Base-by-base conservation (phyloP, 2,888 invertebrate genomes). In the Cephus spinipes region DNA sequence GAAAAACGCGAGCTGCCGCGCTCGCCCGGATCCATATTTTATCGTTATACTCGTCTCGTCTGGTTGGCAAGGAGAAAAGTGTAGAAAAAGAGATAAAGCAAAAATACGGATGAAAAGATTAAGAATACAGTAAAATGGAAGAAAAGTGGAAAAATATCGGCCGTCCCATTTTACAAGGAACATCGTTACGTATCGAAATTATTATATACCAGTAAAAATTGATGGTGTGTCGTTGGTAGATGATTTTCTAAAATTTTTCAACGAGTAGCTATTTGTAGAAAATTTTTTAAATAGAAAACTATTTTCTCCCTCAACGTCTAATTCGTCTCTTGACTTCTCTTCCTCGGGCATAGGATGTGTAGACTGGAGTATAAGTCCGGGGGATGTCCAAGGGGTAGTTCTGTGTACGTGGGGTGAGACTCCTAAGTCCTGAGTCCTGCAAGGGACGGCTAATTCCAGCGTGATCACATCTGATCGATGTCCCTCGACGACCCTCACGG, bases 381-480 rank as follows among this genome's bases (percentile, higher is more conserved):
- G 36, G 35, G 74, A 74, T 30, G 33, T 36, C 31, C 33, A 34
- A 23, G 71, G 32, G 71, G 32, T 71, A 31, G 71, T 32, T 32
- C 71, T 31, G 35, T 15, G 68, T 34, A 74, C 73, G 68, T 74
- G 76, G 71, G 73, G 77, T 33, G 68, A 88, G 86, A 85, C 86
- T 55, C 23, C 55, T 55, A 55, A 85, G 82, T 81, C 85, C 77
- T 55, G 86, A 86, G 85, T 87, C 85, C 90, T 90, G 90, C 88
- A 86, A 89, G 89, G 90, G 91, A 90, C 90, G 89, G 89, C 89
- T 91, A 91, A 91, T 91, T 91, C 89, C 88, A 89, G 87, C 85
- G 89, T 88, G 89, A 90, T 90, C 89, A 87, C 86, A 88, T 85
- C 90, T 90, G 91, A 91, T 91, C 90, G 90, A 91, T 91, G 91